phyloP scores from a whole-genome alignment of 30 jellyfish, hydroid and myxozoan species.

The Hydractinia symbiolongicarpus region DNA sequence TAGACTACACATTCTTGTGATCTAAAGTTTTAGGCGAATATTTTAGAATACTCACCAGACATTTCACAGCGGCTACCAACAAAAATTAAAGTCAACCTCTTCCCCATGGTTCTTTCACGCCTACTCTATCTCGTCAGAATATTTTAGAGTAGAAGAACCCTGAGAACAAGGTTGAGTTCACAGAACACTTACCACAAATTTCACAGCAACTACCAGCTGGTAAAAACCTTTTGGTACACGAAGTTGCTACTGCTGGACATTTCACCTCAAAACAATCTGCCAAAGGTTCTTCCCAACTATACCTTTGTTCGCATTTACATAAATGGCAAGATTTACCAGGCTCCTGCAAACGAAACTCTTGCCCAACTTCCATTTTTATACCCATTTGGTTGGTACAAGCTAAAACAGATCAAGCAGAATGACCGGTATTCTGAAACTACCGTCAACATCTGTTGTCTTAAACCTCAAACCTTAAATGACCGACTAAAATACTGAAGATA shows the following conservation, averaged over 20 bases:
- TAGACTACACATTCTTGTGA: too few relatives aligned
- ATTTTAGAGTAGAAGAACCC: not conserved
- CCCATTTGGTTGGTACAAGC: slow-evolving; percentile 1
- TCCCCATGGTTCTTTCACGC: too few relatives aligned
- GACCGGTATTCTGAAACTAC: too few relatives aligned
- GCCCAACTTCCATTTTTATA: not conserved
- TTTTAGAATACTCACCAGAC: too few relatives aligned
- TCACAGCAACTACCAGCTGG: slow-evolving; percentile 11
- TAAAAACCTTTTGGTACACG: not conserved
- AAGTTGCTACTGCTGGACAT: not conserved
- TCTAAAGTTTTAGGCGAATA: too few relatives aligned
- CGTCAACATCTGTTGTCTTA: too few relatives aligned
- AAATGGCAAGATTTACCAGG: not conserved
- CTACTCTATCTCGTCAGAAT: not conserved
- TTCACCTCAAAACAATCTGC: not conserved
- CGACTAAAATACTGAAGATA: too few relatives aligned
- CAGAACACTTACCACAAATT: not conserved
- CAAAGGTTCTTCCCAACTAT: not conserved
- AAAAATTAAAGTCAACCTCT: too few relatives aligned
- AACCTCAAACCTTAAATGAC: too few relatives aligned
- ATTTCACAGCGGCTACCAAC: too few relatives aligned
- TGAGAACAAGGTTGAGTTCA: not conserved
- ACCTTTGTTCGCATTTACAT: not conserved
- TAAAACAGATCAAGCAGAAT: not conserved
- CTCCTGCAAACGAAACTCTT: not conserved